A percentile compares a stretch with the other conserved stretches of the same genome.
Conservation (phyloP, 2,113 vertebrate species). For the Lipophrys pholis region DNA sequence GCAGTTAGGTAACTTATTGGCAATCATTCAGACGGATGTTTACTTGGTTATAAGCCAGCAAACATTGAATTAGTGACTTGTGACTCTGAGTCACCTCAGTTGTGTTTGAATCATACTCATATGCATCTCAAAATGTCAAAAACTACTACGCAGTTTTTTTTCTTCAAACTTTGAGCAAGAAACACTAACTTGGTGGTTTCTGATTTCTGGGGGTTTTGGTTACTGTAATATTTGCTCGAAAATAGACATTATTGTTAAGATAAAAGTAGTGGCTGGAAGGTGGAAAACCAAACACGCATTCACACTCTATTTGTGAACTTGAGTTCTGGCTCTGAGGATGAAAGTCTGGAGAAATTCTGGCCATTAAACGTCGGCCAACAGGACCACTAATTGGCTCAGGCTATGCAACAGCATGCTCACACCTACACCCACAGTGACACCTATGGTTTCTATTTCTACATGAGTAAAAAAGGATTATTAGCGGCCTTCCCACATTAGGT, state of each 20-base stretch:
- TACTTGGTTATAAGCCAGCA: constrained; percentile 1
- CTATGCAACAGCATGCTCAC: constrained; percentile 36
- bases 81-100: neutral
- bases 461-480: constrained; percentile 31
- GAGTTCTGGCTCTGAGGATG: constrained; percentile 5
- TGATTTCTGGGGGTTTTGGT: neutral
- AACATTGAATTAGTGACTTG: neutral
- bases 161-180: no score
- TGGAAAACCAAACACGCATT: constrained; percentile 3
- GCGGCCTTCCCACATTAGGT: constrained; percentile 25
- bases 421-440: constrained; percentile 55
- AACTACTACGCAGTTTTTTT: no score
- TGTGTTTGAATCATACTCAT: no score
- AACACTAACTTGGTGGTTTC: no score
- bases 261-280: neutral
- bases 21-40: neutral
- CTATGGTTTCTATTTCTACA: constrained; percentile 44
- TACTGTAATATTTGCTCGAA: neutral
- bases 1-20: constrained; percentile 23
- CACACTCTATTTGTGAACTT: constrained; percentile 15
- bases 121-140: no score
- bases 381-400: constrained; percentile 29
- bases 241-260: neutral
- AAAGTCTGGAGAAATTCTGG: constrained; percentile 3
- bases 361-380: constrained; percentile 32